Base-by-base conservation (phyloP, 2,113 vertebrate species). In the Daubentonia madagascariensis region DNA sequence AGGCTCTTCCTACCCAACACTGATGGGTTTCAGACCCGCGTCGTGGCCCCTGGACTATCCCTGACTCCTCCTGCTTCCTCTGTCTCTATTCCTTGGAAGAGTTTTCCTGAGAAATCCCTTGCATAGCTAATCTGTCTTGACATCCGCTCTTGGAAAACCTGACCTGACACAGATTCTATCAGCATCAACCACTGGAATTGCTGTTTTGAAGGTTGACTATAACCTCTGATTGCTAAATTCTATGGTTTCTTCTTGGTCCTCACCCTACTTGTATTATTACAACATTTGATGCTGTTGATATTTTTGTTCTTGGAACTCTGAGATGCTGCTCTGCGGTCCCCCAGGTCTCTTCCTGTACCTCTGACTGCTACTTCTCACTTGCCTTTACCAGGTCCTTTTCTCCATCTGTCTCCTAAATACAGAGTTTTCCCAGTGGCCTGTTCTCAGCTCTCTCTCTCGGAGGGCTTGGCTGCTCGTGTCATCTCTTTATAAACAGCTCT, bases 181-280 rank as follows among this genome's bases (percentile, higher is more conserved):
- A 57, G 16, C 17, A 43, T 30, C 45, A 67, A 3, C 45, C 1
- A 43, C 1, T 20, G n/a, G 35, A 43, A 35, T 0, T 22, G 2
- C 4, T 35, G 2, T 35, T 43, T 43, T 22, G 50, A 61, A 52
- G 50, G 50, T 35, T 43, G 2, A 0, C 23, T 57, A 1, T 1
- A 70, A 8, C 88, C 28, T 52, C 52, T 3, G 8, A 16, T 4
- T 11, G n/a, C 5, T 57, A n/a, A 0, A 0, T 3, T 28, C 16
- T 1, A 0, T 13, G 57, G 9, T 43, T 37, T 86, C 45, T 28
- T 30, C 59, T 81, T 63, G 68, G 40, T 18, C 37, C 1, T 76
- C 59, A n/a, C 30, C 23, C 32, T 22, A 48, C 30, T 17, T 11
- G 16, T 5, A 2, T n/a, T 4, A 22, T 13, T 8, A 18, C 3